These are phyloP conservation scores for Nomada ruficornis DNA, from an alignment of 2,888 invertebrate species.

Conservation along the genomic window DNA sequence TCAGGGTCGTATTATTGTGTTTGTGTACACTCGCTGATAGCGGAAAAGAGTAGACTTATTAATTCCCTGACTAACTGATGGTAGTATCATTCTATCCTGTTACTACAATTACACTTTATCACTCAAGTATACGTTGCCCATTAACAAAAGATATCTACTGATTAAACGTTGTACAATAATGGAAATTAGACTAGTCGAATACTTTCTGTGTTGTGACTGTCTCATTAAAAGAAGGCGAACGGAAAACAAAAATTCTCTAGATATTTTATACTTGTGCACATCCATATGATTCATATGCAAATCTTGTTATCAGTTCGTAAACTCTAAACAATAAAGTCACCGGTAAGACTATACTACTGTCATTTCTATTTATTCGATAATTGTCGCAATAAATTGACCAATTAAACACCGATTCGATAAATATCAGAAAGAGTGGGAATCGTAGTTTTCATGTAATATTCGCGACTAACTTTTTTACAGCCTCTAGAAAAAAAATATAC, in stretches of 20 bases:
- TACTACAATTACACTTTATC: not conserved
- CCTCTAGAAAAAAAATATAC: not conserved
- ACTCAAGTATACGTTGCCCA: not conserved
- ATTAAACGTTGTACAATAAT: not conserved
- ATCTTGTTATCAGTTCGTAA: slow-evolving; percentile 33
- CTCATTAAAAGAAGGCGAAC: not conserved
- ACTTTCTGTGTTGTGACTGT: not conserved
- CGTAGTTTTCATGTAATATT: not conserved
- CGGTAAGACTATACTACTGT: not conserved
- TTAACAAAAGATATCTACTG: not conserved
- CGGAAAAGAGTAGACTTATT: not conserved
- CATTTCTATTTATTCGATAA: slow-evolving; percentile 14
- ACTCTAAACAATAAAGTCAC: slow-evolving; percentile 45
- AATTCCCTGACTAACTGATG: not conserved
- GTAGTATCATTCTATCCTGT: not conserved
- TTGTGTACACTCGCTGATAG: slow-evolving; percentile 19
- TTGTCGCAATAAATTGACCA: slow-evolving; percentile 7
- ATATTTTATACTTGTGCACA: not conserved
- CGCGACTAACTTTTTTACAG: not conserved
- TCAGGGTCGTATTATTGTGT: slow-evolving; percentile 53
- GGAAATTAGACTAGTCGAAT: not conserved
- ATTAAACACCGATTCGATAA: slow-evolving; percentile 16
- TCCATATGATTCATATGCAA: slow-evolving; percentile 40
- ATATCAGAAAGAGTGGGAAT: not conserved
- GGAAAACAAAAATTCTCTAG: not conserved